phyloP scores from a whole-genome alignment of 2,888 invertebrate species.

The Acrobasis consociella region DNA sequence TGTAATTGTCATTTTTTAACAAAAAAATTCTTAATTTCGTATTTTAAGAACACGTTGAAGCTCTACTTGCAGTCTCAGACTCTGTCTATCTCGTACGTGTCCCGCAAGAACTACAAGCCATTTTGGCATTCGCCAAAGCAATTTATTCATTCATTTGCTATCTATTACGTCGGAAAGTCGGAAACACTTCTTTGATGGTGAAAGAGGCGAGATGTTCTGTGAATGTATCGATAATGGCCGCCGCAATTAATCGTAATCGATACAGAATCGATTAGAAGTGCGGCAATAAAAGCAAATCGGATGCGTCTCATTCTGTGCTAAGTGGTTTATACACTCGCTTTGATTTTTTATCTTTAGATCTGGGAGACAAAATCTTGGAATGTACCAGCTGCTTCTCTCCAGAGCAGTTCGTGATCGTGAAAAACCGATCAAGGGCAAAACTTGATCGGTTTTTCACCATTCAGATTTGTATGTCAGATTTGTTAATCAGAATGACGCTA shows the following conservation, averaged over 20 bases:
- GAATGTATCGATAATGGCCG: conserved; percentile 1
- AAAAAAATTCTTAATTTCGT: too few species aligned
- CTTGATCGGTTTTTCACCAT: too few species aligned
- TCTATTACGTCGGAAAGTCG: conserved; percentile 9
- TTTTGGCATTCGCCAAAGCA: background rate
- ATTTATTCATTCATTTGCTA: background rate
- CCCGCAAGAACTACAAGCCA: too few species aligned
- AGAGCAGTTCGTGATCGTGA: too few species aligned
- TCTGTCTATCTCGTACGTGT: too few species aligned
- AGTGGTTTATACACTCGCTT: conserved; percentile 1
- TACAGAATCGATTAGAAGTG: conserved; percentile 22
- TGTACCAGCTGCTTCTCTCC: too few species aligned
- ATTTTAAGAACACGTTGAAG: too few species aligned
- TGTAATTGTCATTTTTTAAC: too few species aligned
- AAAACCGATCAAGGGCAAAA: too few species aligned
- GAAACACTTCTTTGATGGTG: conserved; percentile 6
- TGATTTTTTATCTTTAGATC: background rate
- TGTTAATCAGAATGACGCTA: too few species aligned
- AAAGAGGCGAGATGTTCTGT: conserved; percentile 5
- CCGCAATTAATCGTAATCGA: conserved; percentile 21
- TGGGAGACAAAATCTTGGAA: background rate
- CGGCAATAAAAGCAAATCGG: conserved; percentile 19
- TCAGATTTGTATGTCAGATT: too few species aligned
- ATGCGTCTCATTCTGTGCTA: conserved; percentile 2
- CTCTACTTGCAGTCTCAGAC: too few species aligned